Evolutionary conservation across 2,797 vertebrate species (phyloP).

Genomic region (Alca torda): DNA sequence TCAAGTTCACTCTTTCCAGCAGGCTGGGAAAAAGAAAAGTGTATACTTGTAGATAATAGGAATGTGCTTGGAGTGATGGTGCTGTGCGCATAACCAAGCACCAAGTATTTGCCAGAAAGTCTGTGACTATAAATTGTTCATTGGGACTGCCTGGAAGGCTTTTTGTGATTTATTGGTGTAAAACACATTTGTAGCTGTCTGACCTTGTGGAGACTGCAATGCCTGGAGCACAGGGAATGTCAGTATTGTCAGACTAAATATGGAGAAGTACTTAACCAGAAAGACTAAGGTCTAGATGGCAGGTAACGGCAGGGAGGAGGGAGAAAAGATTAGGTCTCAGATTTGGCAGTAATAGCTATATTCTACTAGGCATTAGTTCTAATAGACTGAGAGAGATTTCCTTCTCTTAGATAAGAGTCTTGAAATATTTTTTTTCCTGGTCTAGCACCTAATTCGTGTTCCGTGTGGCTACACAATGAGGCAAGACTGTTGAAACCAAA

Average conservation of each 20-base stretch:
- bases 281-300: not conserved
- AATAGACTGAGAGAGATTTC: not conserved
- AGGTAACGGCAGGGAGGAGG: not conserved
- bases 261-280: not conserved
- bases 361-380: not conserved
- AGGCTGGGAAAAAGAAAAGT: not conserved
- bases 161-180: not conserved
- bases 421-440: not conserved
- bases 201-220: not conserved
- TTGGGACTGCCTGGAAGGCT: not conserved
- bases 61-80: not conserved
- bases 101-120: not conserved
- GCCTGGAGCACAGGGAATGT: not conserved
- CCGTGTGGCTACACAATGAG: rapidly evolving
- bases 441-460: not conserved
- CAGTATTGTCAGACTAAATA: not conserved
- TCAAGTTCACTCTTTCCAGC: not conserved
- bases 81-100: not conserved
- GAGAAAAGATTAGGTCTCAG: not conserved
- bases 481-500: not conserved
- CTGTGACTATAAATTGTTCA: not conserved
- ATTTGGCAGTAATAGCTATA: not conserved
- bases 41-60: not conserved
- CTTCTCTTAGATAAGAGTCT: not conserved
- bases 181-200: not conserved